Base-by-base conservation (phyloP, 2,888 invertebrate species). In the Leucophenga maculata region DNA sequence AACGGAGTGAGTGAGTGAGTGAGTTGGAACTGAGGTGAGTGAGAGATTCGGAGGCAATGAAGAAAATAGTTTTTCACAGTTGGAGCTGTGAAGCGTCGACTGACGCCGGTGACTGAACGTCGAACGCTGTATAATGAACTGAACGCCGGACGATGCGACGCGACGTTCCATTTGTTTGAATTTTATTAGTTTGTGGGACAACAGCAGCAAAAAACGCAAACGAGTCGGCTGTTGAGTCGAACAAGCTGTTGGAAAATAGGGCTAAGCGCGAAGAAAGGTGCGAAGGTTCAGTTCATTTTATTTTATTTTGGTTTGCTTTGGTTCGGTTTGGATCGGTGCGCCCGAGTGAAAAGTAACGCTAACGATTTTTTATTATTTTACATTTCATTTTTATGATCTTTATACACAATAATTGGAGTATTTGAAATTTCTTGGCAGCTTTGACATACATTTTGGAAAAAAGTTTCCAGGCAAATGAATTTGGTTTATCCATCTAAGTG, bases 11-110 rank as follows among this genome's bases (percentile, higher is more conserved):
- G n/a, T 26, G 57, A n/a, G 57, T 59, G 14, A 32, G 32, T 31
- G 31, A 59, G 32, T 57, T n/a, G n/a, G 16, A 59, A 9, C 32
- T 26, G 6, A 26, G 13, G 55, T 18, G 59, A 59, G 50, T 16
- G 50, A 57, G 57, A n/a, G 31, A 32, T 26, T 32, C 65, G 68
- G 74, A 72, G 52, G 44, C 59, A 39, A 16, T n/a, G 62, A 62
- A 18, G 75, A 75, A 75, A 75, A 75, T 75, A 67, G 73, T 74
- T 75, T 75, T 75, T 76, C 75, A 71, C 74, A 68, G 68, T 68
- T 68, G 60, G 54, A 48, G 62, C 62, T 48, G 46, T 60, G 60
- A 32, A 60, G 13, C 39, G 60, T 8, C 39, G 57, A n/a, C 57
- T 22, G 26, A 22, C 8, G 16, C 16, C n/a, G 11, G 39, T 11